phyloP scores from a whole-genome alignment of 1,140 invertebrate genomes.

The Drosophila micromelanica region DNA sequence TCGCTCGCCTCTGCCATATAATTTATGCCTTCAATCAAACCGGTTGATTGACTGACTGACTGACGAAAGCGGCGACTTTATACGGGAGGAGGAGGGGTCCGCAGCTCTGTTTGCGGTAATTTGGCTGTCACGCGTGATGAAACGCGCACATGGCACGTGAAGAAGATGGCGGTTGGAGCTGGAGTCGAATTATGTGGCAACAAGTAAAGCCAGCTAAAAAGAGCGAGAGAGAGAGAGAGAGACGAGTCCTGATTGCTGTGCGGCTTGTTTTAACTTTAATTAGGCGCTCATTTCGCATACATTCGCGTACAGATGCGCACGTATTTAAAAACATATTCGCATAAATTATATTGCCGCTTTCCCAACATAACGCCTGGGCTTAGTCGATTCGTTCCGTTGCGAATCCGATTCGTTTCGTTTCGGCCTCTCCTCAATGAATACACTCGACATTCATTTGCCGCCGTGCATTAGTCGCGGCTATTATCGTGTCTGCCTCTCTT shows the following conservation, averaged over 20 bases:
- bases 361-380: conserved; percentile 5
- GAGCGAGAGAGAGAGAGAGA: background rate
- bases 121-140: conserved; percentile 71
- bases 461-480: conserved; percentile 79
- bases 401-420: conserved; percentile 72
- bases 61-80: conserved; percentile 45
- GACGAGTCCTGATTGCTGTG: conserved; percentile 60
- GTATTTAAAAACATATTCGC: conserved; percentile 23
- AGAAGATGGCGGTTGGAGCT: conserved; percentile 16
- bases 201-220: conserved; percentile 18
- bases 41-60: conserved; percentile 37
- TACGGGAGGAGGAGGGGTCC: conserved; percentile 3
- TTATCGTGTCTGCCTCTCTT: conserved; percentile 68
- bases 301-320: background rate
- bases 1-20: conserved; percentile 26
- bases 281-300: conserved; percentile 48
- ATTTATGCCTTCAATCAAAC: conserved; percentile 72
- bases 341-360: conserved; percentile 51
- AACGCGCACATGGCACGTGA: conserved; percentile 67
- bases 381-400: conserved; percentile 54
- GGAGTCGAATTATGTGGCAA: conserved; percentile 21
- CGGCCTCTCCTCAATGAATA: conserved; percentile 35
- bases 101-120: conserved; percentile 46
- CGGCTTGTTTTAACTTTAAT: conserved; percentile 77
- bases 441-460: conserved; percentile 44